Evolutionary conservation across 2,113 vertebrate species (phyloP), one percentile per base, ranked within the genome.

Genomic region (Morone saxatilis): DNA sequence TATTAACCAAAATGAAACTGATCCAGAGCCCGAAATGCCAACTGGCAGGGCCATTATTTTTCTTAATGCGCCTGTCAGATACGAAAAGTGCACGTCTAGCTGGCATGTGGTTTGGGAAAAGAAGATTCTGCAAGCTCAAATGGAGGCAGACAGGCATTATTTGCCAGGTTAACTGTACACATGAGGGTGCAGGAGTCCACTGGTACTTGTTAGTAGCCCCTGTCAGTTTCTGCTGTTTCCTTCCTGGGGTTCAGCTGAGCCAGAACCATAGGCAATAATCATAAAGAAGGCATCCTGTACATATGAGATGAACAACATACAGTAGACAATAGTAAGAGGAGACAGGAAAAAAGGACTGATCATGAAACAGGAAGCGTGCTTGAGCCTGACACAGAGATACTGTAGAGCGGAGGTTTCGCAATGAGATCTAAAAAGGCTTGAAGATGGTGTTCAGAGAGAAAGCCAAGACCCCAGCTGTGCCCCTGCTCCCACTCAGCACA

Each of bases 401-500:
- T 41, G 61, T 11, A 57, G 51, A 62, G 59, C 4, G 22, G 45
- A 69, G 67, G 63, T 79, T 88, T 84, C 9, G 77, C 66, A 81
- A 70, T 40, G 48, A 85, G 65, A 80, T 80, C 40, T 76, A 71
- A 67, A 89, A 85, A 77, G 43, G 88, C 79, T 90, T 78, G 83
- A 90, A 83, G 89, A 89, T 53, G 75, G 70, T 81, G 66, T 84
- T 89, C 51, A 88, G 86, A 83, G 69, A 88, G 70, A 66, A 85
- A 85, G 78, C 92, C 87, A 86, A 85, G 91, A 87, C 80, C 84
- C 82, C 60, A 78, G 87, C 83, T 71, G 90, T 91, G 88, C 62
- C 80, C 91, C 63, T 22, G 67, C 82, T 86, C 91, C 92, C 90
- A 92, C 92, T 86, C 89, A 89, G 40, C 80, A 85, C 86, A 89